A percentile compares a stretch with the other conserved stretches of the same genome.
phyloP scores from a whole-genome alignment of 1,140 invertebrate species.

The Drosophila neocordata region DNA sequence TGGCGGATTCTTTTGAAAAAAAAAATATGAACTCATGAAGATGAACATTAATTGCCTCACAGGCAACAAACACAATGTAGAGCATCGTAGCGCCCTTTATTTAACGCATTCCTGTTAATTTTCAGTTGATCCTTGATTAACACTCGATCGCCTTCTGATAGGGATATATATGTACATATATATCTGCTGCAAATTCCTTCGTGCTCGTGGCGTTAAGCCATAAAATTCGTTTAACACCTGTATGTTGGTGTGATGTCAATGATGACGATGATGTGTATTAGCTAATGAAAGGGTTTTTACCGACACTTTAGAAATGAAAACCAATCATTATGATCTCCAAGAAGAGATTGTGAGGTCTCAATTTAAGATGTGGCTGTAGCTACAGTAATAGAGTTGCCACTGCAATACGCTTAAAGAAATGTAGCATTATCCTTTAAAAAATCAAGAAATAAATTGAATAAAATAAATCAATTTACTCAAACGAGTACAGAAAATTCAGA shows the following conservation, averaged over 20 bases:
- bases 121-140: conserved; percentile 62
- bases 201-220: conserved; percentile 67
- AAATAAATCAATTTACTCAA: too few species aligned
- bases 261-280: conserved; percentile 67
- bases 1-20: conserved; percentile 59
- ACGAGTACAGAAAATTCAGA: too few species aligned
- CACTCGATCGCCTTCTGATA: conserved; percentile 49
- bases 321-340: conserved; percentile 42
- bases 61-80: neutral
- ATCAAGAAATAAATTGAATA: too few species aligned
- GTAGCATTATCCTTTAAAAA: neutral
- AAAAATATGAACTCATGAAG: conserved; percentile 22
- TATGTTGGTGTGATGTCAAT: conserved; percentile 65
- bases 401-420: neutral
- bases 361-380: neutral
- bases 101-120: conserved; percentile 78
- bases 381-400: neutral
- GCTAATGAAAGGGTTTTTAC: conserved; percentile 58
- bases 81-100: conserved; percentile 45
- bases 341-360: conserved; percentile 21
- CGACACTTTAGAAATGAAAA: conserved; percentile 38
- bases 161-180: neutral
- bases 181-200: neutral
- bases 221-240: conserved; percentile 76
- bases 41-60: conserved; percentile 47